Evolutionary conservation across 1,140 invertebrate species (phyloP).

Genomic region (Reticulitermes speratus): DNA sequence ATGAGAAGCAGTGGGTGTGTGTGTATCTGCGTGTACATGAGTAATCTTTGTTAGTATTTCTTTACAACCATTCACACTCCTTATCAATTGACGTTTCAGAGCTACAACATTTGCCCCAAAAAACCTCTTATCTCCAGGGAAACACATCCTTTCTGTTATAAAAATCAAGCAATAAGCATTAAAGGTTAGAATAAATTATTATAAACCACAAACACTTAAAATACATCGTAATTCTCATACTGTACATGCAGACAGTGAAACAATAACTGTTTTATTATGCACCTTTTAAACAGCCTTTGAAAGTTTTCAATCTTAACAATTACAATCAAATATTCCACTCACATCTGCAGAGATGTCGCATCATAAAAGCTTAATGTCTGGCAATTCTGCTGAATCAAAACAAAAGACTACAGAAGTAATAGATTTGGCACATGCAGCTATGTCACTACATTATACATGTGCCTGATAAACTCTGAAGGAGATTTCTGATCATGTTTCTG

Average conservation of each 20-base stretch:
- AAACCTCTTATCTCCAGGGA: not conserved
- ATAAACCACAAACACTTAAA: no score
- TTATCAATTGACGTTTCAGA: not conserved
- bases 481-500: no score
- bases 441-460: no score
- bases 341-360: not conserved
- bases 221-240: no score
- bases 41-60: not conserved
- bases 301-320: not conserved
- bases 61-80: not conserved
- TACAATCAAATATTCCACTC: not conserved
- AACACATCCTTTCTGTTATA: conserved; percentile 10
- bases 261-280: not conserved
- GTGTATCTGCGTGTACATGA: not conserved
- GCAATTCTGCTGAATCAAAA: no score
- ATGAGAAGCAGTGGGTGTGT: not conserved
- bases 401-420: no score
- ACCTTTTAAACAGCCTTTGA: not conserved
- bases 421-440: no score
- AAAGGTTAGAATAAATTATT: no score
- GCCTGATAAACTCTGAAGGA: no score
- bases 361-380: no score
- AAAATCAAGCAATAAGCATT: not conserved
- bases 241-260: not conserved
- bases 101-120: not conserved